phyloP scores from a whole-genome alignment of 1,140 invertebrate species.

The Ephestia elutella region DNA sequence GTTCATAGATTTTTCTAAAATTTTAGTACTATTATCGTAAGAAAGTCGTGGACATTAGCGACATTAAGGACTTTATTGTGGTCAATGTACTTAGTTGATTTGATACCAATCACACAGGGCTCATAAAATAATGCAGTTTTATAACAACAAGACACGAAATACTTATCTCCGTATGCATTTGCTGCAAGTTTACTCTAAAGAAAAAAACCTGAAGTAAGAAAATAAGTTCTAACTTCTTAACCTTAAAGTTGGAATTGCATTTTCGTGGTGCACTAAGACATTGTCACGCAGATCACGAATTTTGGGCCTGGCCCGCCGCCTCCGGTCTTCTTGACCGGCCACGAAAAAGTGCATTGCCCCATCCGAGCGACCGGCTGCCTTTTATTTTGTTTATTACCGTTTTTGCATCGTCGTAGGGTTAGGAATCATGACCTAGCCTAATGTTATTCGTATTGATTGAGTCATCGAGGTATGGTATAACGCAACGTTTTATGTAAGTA shows the following conservation, averaged over 20 bases:
- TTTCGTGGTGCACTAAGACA: slow-evolving; percentile 20
- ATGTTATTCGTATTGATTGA: slow-evolving; percentile 57
- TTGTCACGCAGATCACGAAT: slow-evolving; percentile 48
- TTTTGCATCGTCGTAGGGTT: slow-evolving; percentile 50
- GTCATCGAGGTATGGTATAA: background rate
- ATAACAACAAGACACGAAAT: background rate
- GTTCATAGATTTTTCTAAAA: too few species aligned
- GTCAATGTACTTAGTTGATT: too few species aligned
- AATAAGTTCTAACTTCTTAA: background rate
- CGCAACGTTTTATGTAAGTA: background rate
- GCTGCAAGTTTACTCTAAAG: background rate
- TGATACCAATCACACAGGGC: too few species aligned
- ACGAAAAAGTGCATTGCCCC: slow-evolving; percentile 69
- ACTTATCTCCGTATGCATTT: background rate
- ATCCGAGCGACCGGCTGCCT: slow-evolving; percentile 21
- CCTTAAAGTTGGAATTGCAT: slow-evolving; percentile 25
- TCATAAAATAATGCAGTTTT: background rate
- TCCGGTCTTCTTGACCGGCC: slow-evolving; percentile 55
- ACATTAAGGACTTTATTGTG: too few species aligned
- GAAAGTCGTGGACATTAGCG: too few species aligned
- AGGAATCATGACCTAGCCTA: slow-evolving; percentile 68
- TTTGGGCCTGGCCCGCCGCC: slow-evolving; percentile 38
- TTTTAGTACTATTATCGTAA: too few species aligned
- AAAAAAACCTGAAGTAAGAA: background rate
- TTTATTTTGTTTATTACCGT: slow-evolving; percentile 44